Evolutionary conservation across 1,140 invertebrate genomes (phyloP).

Genomic region (Tetramorium simillimum): DNA sequence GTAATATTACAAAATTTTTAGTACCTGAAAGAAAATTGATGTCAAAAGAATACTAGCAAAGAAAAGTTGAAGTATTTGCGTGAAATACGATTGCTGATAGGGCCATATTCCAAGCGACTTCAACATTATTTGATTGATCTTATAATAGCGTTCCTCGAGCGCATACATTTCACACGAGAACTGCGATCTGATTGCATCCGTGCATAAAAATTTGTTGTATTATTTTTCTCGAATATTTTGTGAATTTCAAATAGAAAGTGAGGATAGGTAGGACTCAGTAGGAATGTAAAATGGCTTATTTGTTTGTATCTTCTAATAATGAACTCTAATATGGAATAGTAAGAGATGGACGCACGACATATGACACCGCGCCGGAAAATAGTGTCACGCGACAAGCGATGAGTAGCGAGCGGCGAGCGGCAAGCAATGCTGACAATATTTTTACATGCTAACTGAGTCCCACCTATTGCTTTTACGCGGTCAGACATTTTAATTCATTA

Average conservation of each 20-base stretch:
- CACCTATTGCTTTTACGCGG: too few relatives aligned
- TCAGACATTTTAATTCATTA: too few relatives aligned
- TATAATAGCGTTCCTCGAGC: background rate
- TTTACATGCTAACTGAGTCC: too few relatives aligned
- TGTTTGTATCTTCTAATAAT: too few relatives aligned
- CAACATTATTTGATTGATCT: constrained; percentile 6
- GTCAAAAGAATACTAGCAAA: background rate
- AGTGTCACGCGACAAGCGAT: too few relatives aligned
- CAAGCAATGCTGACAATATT: too few relatives aligned
- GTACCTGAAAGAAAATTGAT: constrained; percentile 19
- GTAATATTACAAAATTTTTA: background rate
- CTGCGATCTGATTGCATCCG: background rate
- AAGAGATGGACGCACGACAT: too few relatives aligned
- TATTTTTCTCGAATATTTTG: background rate
- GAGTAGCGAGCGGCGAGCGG: too few relatives aligned
- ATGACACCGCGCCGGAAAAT: too few relatives aligned
- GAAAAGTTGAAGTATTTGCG: background rate
- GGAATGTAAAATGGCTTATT: too few relatives aligned
- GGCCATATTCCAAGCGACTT: constrained; percentile 24
- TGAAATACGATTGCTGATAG: constrained; percentile 1
- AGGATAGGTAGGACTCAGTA: too few relatives aligned
- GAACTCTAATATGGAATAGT: too few relatives aligned
- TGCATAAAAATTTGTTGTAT: background rate
- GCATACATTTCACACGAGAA: background rate
- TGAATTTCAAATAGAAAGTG: background rate